phyloP scores from a whole-genome alignment of 2,797 vertebrate genomes.

The Sebastes umbrosus region DNA sequence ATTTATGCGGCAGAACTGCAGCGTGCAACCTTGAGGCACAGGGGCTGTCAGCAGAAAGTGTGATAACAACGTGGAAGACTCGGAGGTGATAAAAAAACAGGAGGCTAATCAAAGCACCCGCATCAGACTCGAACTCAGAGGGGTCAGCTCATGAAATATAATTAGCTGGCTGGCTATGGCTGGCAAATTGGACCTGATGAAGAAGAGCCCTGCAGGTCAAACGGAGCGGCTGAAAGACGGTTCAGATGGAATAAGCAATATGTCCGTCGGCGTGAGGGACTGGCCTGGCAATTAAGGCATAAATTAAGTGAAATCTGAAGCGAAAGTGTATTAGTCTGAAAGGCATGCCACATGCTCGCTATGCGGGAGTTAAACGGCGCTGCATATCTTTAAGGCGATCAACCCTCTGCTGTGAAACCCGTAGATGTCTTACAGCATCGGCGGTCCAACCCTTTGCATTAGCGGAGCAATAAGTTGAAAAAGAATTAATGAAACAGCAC shows the following conservation, averaged over 20 bases:
- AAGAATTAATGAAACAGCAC: slow-evolving; percentile 65
- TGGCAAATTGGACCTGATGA: slow-evolving; percentile 81
- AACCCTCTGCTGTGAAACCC: slow-evolving; percentile 32
- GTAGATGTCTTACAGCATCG: background rate
- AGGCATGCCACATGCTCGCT: slow-evolving; percentile 25
- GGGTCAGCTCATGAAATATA: slow-evolving; percentile 81
- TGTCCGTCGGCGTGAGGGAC: slow-evolving; percentile 61
- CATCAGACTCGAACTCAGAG: slow-evolving; percentile 74
- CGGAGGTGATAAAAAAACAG: slow-evolving; percentile 79
- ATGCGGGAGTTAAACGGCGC: slow-evolving; percentile 17
- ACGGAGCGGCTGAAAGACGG: slow-evolving; percentile 62
- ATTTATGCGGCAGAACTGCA: slow-evolving; percentile 71
- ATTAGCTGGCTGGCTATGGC: slow-evolving; percentile 78
- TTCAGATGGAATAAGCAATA: slow-evolving; percentile 77
- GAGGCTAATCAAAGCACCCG: slow-evolving; percentile 80
- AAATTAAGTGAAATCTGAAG: slow-evolving; percentile 71
- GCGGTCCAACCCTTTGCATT: slow-evolving; percentile 17
- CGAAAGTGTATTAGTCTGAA: slow-evolving; percentile 49
- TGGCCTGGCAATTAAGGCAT: slow-evolving; percentile 71
- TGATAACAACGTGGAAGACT: slow-evolving; percentile 75
- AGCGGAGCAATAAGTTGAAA: slow-evolving; percentile 35
- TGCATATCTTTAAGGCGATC: slow-evolving; percentile 28
- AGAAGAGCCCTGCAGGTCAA: slow-evolving; percentile 77
- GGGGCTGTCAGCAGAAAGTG: slow-evolving; percentile 77
- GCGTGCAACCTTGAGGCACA: slow-evolving; percentile 75